These are phyloP conservation scores for Acropora yongei DNA, from an alignment of 64 coral and sea anemone genomes.

Conservation along the genomic window DNA sequence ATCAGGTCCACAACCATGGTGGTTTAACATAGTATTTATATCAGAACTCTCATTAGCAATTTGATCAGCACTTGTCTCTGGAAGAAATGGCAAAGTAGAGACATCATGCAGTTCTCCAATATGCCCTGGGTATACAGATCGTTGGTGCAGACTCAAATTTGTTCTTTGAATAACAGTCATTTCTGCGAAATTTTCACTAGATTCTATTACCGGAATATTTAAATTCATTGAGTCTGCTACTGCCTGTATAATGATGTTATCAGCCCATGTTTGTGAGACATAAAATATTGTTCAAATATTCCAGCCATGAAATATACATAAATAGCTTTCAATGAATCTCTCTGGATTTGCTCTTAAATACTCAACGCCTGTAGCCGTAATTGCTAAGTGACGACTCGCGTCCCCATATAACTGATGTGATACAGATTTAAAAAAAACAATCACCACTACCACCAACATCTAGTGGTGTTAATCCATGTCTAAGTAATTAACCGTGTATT, in stretches of 20 bases:
- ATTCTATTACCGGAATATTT: conserved; percentile 9
- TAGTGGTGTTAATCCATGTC: conserved; percentile 39
- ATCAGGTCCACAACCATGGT: too few relatives aligned
- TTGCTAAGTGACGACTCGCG: conserved; percentile 21
- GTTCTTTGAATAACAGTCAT: background rate
- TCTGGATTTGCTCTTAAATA: conserved; percentile 22
- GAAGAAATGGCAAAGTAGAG: background rate
- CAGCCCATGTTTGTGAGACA: conserved; percentile 6
- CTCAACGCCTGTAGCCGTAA: background rate
- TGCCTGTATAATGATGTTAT: conserved; percentile 15
- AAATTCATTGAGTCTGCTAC: conserved; percentile 23
- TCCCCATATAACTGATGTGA: conserved; percentile 38
- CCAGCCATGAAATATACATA: background rate
- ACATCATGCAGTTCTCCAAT: conserved; percentile 9
- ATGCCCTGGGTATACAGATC: conserved; percentile 8
- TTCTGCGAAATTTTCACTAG: background rate
- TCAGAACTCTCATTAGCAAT: too few relatives aligned
- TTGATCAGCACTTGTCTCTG: too few relatives aligned
- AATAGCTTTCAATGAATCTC: conserved; percentile 11
- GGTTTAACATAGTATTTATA: too few relatives aligned
- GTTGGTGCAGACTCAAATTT: background rate
- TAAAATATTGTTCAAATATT: conserved; percentile 27
- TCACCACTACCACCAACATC: conserved; percentile 26
- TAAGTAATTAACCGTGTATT: background rate
- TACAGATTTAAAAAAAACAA: conserved; percentile 34